Conservation (phyloP, 2,888 invertebrate species). For the Drosophila robusta region DNA sequence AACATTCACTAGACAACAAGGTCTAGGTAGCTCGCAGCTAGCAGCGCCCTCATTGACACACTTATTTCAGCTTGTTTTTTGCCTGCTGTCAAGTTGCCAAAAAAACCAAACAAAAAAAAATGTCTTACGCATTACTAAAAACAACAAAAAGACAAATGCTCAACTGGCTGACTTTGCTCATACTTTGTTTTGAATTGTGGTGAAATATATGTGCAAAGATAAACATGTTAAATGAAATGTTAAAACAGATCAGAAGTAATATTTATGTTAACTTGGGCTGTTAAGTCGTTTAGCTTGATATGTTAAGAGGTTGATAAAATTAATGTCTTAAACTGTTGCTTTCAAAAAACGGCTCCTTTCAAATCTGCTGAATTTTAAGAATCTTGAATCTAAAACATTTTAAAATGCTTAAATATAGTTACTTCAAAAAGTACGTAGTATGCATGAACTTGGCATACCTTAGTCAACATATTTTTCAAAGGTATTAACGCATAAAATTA, state of each 20-base stretch:
- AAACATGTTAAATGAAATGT: slow-evolving; percentile 1
- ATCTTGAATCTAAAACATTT: no score
- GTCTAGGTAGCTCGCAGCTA: slow-evolving; percentile 36
- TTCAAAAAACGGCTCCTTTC: no score
- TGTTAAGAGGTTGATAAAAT: not conserved
- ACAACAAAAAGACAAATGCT: not conserved
- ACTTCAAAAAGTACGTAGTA: no score
- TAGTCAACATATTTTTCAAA: not conserved
- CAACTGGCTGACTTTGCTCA: not conserved
- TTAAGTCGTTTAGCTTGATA: not conserved
- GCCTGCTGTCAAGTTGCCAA: slow-evolving; percentile 48
- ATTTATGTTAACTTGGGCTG: not conserved
- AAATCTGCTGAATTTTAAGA: no score
- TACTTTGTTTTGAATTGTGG: not conserved
- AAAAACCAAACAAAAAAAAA: slow-evolving; percentile 4
- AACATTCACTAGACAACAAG: slow-evolving; percentile 36
- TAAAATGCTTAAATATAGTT: no score
- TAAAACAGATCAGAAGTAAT: not conserved
- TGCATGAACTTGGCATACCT: not conserved
- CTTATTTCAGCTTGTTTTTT: slow-evolving; percentile 24
- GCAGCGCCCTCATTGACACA: slow-evolving; percentile 47
- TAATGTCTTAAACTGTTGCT: not conserved
- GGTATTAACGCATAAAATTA: not conserved
- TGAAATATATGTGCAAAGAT: no score
- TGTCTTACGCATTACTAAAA: slow-evolving; percentile 4